Percentiles rank a stretch among this genome's conserved stretches.
Evolutionary conservation across 2,888 invertebrate genomes (phyloP).

Genomic region (Drosophila rellima): DNA sequence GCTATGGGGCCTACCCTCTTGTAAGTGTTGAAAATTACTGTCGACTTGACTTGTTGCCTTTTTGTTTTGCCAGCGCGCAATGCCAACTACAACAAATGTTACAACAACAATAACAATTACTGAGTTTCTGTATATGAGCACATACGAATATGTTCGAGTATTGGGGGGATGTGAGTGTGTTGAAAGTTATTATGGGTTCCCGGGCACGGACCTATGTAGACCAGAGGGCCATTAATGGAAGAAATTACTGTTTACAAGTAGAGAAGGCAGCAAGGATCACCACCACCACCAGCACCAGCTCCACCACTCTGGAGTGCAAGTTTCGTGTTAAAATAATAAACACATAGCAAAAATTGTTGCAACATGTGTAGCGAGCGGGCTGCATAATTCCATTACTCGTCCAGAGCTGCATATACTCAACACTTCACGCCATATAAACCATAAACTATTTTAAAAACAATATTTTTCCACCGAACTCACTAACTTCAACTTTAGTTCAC

Average conservation of each 20-base stretch:
- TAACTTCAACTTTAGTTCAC: constrained; percentile 51
- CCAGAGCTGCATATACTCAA: constrained; percentile 46
- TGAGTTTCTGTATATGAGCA: constrained; percentile 12
- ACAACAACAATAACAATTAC: constrained; percentile 62
- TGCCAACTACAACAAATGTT: constrained; percentile 43
- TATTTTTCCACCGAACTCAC: constrained; percentile 57
- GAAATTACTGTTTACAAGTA: constrained; percentile 81
- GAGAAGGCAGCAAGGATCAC: constrained; percentile 44
- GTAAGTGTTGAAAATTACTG: constrained; percentile 81
- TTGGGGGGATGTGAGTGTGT: constrained; percentile 35
- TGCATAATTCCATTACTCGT: constrained; percentile 71
- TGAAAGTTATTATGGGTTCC: constrained; percentile 71
- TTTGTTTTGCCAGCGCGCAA: constrained; percentile 67
- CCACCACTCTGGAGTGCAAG: constrained; percentile 60
- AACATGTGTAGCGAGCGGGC: constrained; percentile 58
- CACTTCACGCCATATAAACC: constrained; percentile 26
- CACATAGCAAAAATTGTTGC: constrained; percentile 77
- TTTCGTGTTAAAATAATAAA: constrained; percentile 82
- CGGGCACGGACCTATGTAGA: constrained; percentile 28
- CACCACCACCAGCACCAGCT: constrained; percentile 10
- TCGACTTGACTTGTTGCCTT: constrained; percentile 82
- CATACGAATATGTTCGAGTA: constrained; percentile 2
- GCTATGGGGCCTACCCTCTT: constrained; percentile 52
- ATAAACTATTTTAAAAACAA: constrained; percentile 77
- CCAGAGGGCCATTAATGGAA: constrained; percentile 73